phyloP scores from a whole-genome alignment of 2,888 invertebrate species.

The Scaeva pyrastri region DNA sequence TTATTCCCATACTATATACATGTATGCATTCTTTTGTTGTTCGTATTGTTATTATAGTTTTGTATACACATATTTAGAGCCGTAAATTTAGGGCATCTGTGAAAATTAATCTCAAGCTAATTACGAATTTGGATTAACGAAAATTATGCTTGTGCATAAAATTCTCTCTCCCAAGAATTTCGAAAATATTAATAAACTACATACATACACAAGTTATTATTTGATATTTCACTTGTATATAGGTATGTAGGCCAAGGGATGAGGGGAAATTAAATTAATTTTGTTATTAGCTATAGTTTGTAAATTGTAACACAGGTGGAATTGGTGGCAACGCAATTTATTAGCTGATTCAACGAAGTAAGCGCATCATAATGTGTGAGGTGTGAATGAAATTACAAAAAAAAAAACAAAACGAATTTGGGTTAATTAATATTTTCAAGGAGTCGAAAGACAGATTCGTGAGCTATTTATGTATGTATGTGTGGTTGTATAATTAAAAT shows the following conservation, averaged over 20 bases:
- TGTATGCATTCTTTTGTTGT: neutral
- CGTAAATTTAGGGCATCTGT: conserved; percentile 50
- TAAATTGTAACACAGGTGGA: conserved; percentile 2
- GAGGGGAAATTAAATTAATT: conserved; percentile 14
- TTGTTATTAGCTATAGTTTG: conserved; percentile 15
- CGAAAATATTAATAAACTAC: conserved; percentile 15
- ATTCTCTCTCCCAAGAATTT: conserved; percentile 29
- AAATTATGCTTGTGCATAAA: conserved; percentile 59
- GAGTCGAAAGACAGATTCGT: neutral
- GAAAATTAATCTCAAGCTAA: conserved; percentile 68
- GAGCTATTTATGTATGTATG: neutral
- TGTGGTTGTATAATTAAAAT: neutral
- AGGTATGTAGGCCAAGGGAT: neutral
- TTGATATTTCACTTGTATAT: conserved; percentile 3
- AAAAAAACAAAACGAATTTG: neutral
- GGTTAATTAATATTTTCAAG: conserved; percentile 21
- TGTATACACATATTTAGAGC: conserved; percentile 9
- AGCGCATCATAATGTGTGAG: neutral
- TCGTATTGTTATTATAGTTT: neutral
- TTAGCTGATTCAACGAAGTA: neutral
- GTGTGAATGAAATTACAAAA: neutral
- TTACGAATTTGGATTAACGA: conserved; percentile 62
- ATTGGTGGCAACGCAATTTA: neutral
- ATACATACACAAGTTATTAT: conserved; percentile 1
- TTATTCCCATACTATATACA: conserved; percentile 11